Conservation (phyloP, 2,797 vertebrate genomes). For the Naso thynnoides region DNA sequence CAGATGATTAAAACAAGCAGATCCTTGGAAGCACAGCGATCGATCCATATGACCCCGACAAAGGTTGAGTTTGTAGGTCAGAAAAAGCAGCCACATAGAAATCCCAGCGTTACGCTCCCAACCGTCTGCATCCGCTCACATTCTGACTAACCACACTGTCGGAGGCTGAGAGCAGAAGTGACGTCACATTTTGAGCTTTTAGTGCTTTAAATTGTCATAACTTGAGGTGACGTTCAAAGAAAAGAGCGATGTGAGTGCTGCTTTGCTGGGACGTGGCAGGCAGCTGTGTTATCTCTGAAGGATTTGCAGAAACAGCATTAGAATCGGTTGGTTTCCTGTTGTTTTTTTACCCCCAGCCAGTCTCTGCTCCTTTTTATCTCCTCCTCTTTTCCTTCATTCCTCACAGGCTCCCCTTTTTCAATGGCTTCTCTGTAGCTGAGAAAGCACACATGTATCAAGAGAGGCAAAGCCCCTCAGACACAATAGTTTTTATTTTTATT, state of each 20-base stretch:
- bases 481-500: conserved; percentile 22
- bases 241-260: conserved; percentile 23
- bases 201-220: conserved; percentile 48
- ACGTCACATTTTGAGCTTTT: conserved; percentile 76
- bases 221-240: conserved; percentile 43
- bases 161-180: conserved; percentile 80
- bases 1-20: conserved; percentile 70
- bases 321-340: conserved; percentile 81
- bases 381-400: conserved; percentile 84
- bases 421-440: conserved; percentile 57
- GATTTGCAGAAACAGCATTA: conserved; percentile 78
- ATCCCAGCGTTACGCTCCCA: conserved; percentile 72
- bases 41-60: conserved; percentile 74
- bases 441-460: conserved; percentile 36
- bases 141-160: conserved; percentile 75
- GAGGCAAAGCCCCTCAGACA: conserved; percentile 25
- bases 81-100: conserved; percentile 61
- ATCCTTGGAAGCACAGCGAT: conserved; percentile 62
- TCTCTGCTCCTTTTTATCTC: conserved; percentile 75
- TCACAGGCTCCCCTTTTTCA: conserved; percentile 73
- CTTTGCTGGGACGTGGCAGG: conserved; percentile 51
- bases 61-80: conserved; percentile 51
- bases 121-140: conserved; percentile 81
- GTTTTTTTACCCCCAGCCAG: conserved; percentile 74
- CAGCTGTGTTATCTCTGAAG: conserved; percentile 64